A percentile compares a stretch with the other conserved stretches of the same genome.
Conservation (phyloP, 2,113 vertebrate species). For the rat (Rattus norvegicus) region GRCr8 NC_086021.1:31396501-31397000, state of each 20-base stretch:
- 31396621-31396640: background rate
- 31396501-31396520: too few relatives aligned
- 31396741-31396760: background rate
- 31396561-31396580: background rate
- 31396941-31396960: accelerated
- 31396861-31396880: background rate
- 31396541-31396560: background rate
- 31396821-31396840: background rate
- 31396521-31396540: background rate
- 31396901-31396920: background rate
- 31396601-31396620: too few relatives aligned
- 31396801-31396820: conserved; percentile 48
- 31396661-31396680: too few relatives aligned
- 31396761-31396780: background rate
- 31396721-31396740: background rate
- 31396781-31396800: background rate
- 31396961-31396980: background rate
- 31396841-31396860: background rate
- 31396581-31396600: background rate
- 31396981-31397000: background rate
- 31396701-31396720: accelerated
- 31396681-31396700: background rate
- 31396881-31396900: too few relatives aligned
- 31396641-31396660: accelerated
- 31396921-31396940: background rate